Conservation (phyloP, 2,888 invertebrate species). For the Hypselothyrea guttata region DNA sequence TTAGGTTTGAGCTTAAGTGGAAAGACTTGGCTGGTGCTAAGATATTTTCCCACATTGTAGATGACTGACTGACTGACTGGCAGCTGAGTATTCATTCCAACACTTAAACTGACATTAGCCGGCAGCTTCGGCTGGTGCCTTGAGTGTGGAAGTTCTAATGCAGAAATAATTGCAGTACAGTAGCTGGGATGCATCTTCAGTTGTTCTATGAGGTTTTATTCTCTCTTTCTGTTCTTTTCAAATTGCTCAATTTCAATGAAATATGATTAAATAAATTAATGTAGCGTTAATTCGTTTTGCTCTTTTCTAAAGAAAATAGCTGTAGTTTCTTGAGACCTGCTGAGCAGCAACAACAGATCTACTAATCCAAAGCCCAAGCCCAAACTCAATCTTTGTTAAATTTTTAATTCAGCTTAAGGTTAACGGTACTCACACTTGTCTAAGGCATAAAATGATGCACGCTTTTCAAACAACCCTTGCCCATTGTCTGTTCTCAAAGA, state of each 20-base stretch:
- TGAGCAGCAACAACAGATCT: constrained; percentile 22
- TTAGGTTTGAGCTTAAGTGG: constrained; percentile 7
- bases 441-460: too few relatives aligned
- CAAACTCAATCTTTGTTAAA: constrained; percentile 17
- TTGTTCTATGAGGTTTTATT: neutral
- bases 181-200: constrained; percentile 34
- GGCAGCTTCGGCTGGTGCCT: constrained; percentile 27
- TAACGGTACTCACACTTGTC: constrained; percentile 28
- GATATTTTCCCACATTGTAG: constrained; percentile 63
- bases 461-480: too few relatives aligned
- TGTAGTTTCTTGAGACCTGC: constrained; percentile 47
- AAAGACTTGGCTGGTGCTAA: constrained; percentile 3
- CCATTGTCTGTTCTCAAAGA: too few relatives aligned
- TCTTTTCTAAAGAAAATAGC: constrained; percentile 59
- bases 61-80: constrained; percentile 18
- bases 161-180: constrained; percentile 74
- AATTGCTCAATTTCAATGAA: constrained; percentile 77
- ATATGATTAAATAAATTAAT: constrained; percentile 77
- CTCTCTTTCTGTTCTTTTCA: constrained; percentile 36
- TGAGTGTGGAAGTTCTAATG: constrained; percentile 62
- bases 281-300: constrained; percentile 73
- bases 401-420: constrained; percentile 27
- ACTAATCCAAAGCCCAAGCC: constrained; percentile 23
- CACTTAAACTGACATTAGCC: constrained; percentile 77
- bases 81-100: constrained; percentile 62